Percentiles rank a stretch among this genome's conserved stretches.
These are phyloP conservation scores for Phoeniculus purpureus DNA, from an alignment of 2,797 vertebrate genomes.

Conservation along the genomic window DNA sequence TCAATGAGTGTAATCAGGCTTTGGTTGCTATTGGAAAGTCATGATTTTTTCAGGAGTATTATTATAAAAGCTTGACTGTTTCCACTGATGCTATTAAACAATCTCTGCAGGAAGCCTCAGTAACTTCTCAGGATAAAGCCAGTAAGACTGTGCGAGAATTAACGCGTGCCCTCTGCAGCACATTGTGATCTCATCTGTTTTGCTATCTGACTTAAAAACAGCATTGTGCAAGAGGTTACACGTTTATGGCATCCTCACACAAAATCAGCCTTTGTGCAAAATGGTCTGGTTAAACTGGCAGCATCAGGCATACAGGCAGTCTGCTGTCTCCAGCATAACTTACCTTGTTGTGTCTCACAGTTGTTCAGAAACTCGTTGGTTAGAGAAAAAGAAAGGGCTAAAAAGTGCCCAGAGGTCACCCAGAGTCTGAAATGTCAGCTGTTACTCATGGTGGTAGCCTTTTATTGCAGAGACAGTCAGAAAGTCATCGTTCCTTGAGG, in stretches of 20 bases:
- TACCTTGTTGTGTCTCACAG: neutral
- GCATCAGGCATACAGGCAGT: neutral
- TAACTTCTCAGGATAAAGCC: conserved; percentile 19
- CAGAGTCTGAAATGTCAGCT: conserved; percentile 16
- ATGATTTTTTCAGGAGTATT: conserved; percentile 19
- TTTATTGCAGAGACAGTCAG: neutral
- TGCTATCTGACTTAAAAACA: neutral
- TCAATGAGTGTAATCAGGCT: conserved; percentile 42
- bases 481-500: neutral
- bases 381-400: neutral
- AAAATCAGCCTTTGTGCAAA: neutral
- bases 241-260: neutral
- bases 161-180: neutral
- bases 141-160: neutral
- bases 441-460: neutral
- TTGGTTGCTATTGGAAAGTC: neutral
- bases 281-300: neutral
- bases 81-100: conserved; percentile 16
- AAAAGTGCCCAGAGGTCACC: neutral
- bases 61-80: conserved; percentile 23
- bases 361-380: neutral
- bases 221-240: conserved; percentile 2
- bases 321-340: neutral
- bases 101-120: neutral
- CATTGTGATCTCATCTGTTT: neutral